Evolutionary conservation across 1,140 invertebrate species (phyloP).

Genomic region (Solen grandis): DNA sequence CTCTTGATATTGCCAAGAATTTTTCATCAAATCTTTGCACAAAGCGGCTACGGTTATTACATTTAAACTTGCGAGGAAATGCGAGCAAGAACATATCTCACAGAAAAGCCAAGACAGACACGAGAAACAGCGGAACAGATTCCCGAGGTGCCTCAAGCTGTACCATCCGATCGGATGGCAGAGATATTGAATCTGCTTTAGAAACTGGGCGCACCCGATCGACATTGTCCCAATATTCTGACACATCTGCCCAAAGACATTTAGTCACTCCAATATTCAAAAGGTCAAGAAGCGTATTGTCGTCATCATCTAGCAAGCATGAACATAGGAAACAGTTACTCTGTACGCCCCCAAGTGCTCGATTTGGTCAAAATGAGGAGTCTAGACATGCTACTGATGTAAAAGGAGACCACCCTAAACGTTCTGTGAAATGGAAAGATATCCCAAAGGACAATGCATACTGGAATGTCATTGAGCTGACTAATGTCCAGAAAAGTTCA

Average conservation of each 20-base stretch:
- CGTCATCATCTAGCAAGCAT: too few species aligned
- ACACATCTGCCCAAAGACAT: too few species aligned
- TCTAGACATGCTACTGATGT: too few species aligned
- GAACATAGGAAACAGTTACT: too few species aligned
- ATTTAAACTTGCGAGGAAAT: conserved; percentile 60
- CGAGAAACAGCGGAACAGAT: too few species aligned
- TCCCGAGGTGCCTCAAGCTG: neutral
- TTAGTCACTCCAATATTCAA: too few species aligned
- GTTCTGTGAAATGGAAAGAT: conserved; percentile 46
- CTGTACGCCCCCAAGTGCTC: too few species aligned
- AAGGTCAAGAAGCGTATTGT: too few species aligned
- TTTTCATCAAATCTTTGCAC: conserved; percentile 60
- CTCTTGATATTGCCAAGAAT: conserved; percentile 57
- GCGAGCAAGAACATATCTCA: too few species aligned
- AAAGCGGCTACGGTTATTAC: conserved; percentile 63
- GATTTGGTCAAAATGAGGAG: too few species aligned
- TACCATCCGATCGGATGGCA: neutral
- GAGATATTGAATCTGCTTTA: neutral
- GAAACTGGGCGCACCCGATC: neutral
- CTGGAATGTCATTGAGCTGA: conserved; percentile 14
- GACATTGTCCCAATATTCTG: neutral
- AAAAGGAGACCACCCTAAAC: neutral
- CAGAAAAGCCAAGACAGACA: too few species aligned
- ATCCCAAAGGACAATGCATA: conserved; percentile 18
- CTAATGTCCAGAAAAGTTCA: neutral